Base-by-base conservation (phyloP, 2,113 vertebrate genomes). In the Gorsachius goisagi region DNA sequence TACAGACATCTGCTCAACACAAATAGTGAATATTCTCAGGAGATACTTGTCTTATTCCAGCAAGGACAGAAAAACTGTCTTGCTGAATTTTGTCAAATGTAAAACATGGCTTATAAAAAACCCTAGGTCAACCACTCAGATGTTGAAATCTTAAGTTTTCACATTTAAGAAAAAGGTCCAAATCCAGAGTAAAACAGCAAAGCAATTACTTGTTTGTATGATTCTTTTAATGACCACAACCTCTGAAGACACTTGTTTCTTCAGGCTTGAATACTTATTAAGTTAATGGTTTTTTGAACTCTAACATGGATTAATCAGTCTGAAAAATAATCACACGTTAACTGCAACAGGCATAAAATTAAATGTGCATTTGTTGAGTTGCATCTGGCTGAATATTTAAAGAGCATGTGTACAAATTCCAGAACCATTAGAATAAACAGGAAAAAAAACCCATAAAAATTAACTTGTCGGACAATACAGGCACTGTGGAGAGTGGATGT, bases 221-320 rank as follows among this genome's bases (percentile, higher is more conserved):
- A 75, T 60, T 94, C 39, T 79, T 94, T 30, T 83, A 77, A 91
- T 92, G 76, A 93, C 84, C 69, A 94, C 81, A 49, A 37, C 33
- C 59, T 89, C 58, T 94, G 78, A 66, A 32, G 15, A 86, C 50
- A 35, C n/a, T 74, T 58, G 9, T 22, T 60, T 84, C 56, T 78
- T 89, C 28, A 86, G 50, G 59, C 19, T 52, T 83, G 28, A 94
- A 18, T 81, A 88, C 84, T 62, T 84, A 33, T 5, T 71, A 71
- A 55, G 35, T 74, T 35, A 53, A 55, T 37, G 3, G 3, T 41
- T 75, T 93, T 75, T 76, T 41, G 6, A 73, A 64, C 19, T 73
- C 63, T 69, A 66, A 64, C 26, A 69, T 56, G 67, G 82, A 94
- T 69, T 69, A 88, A 88, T 91, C 88, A 93, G 85, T 90, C 90